Base-by-base conservation (phyloP, 1,140 invertebrate species). In the Sycophila sp. region DNA sequence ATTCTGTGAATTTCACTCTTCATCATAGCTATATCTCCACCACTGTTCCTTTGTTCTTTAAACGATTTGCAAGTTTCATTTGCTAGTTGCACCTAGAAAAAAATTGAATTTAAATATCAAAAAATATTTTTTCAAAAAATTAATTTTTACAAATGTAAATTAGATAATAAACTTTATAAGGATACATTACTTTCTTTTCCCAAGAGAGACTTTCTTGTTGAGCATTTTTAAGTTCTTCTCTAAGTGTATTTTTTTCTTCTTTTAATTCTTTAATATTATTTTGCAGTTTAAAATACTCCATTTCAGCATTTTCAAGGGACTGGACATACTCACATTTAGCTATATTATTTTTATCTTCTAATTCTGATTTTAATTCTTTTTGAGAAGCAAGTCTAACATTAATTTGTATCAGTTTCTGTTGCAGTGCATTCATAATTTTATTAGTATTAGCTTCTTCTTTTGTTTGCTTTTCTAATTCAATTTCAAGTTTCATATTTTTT, bases 1-100 rank as follows among this genome's bases (percentile, higher is more conserved):
- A 95, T 95, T 75, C 91, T 89, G 77, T 94, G 93, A 78, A 95
- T 94, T 86, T 94, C 94, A 58, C 85, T 87, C 81, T 89, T 92
- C 92, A 95, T 94, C 15, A 85, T 84, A 8, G 89, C 89, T 53
- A 94, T 88, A 80, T 94, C 93, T 1, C 91, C 91, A 22, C 82
- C 87, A n/a, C 86, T 83, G n/a, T 88, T 87, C 62, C 89, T 88
- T 68, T 92, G 91, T 42, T 89, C 85, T 67, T 90, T 89, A 6
- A 93, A 87, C 69, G 87, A 89, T 76, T 88, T 89, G 69, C 91
- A 90, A 0, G 91, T 88, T 78, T 94, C 92, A 42, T 89, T 87
- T 3, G 91, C 90, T 72, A 94, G 77, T 77, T 92, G 88, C 53
- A 91, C 86, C 88, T 90, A 8, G 47, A 45, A 63, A 62, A 24